Evolutionary conservation across 1,140 invertebrate genomes (phyloP).

Genomic region (Diachasma alloeum): DNA sequence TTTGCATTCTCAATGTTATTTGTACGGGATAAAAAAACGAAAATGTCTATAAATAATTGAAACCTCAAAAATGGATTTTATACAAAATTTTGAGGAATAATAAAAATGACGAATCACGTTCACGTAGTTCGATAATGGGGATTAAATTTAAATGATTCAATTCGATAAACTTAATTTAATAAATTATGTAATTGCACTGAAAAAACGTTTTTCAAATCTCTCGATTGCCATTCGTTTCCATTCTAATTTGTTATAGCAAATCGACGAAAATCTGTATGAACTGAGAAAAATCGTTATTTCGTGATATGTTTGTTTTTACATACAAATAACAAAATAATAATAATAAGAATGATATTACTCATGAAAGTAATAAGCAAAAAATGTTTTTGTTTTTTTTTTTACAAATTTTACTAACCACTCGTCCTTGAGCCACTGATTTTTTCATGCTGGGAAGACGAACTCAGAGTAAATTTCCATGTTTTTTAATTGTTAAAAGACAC

Average conservation of each 20-base stretch:
- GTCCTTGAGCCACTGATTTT: background rate
- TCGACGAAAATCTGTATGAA: background rate
- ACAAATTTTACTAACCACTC: slow-evolving; percentile 3
- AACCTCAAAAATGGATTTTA: background rate
- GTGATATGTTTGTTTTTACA: background rate
- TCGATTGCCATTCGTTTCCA: background rate
- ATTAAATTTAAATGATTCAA: background rate
- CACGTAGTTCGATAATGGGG: background rate
- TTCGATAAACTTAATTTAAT: background rate
- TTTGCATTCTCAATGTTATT: background rate
- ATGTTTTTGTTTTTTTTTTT: background rate
- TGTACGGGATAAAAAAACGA: background rate
- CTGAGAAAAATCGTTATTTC: background rate
- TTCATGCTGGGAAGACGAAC: background rate
- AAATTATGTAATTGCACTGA: slow-evolving; percentile 11
- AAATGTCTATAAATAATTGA: background rate
- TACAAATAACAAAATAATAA: background rate
- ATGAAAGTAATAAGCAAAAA: background rate
- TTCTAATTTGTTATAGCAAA: background rate
- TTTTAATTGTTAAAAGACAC: background rate
- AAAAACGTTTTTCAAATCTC: background rate
- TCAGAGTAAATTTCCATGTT: background rate
- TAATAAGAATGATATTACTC: background rate
- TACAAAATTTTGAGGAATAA: background rate
- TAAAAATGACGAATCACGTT: background rate